Conservation (phyloP, 2,888 invertebrate genomes). For the Macrostomum cliftonense region DNA sequence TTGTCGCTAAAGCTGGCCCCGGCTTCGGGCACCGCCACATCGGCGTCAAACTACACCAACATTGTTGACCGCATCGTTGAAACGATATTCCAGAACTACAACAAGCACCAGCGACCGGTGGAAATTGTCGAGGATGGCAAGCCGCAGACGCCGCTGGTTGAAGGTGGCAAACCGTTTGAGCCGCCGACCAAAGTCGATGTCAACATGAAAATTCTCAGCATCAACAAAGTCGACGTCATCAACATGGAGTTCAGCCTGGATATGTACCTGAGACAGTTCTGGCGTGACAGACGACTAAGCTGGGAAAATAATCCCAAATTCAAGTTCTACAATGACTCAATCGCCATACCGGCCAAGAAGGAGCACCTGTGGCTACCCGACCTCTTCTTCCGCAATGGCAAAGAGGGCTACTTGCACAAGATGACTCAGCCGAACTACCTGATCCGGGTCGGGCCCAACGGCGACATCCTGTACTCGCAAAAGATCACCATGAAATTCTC, state of each 20-base stretch:
- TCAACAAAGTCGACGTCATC: slow-evolving; percentile 12
- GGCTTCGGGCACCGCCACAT: slow-evolving; percentile 1
- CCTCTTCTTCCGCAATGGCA: slow-evolving; percentile 11
- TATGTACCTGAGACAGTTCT: slow-evolving; percentile 10
- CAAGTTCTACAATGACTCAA: slow-evolving; percentile 1
- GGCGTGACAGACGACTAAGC: slow-evolving; percentile 7
- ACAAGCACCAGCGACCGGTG: slow-evolving; percentile 8
- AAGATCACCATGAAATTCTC: slow-evolving; percentile 12
- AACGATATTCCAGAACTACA: slow-evolving; percentile 5
- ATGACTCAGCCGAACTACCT: slow-evolving; percentile 12
- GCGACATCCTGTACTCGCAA: slow-evolving; percentile 10
- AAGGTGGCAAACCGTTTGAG: neutral
- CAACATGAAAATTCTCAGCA: slow-evolving; percentile 10
- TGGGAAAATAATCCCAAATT: slow-evolving; percentile 6
- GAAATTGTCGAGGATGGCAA: neutral
- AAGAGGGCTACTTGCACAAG: slow-evolving; percentile 10
- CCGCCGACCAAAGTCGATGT: slow-evolving; percentile 8
- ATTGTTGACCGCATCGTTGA: neutral
- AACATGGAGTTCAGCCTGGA: slow-evolving; percentile 12
- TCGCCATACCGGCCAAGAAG: slow-evolving; percentile 4
- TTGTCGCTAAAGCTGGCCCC: neutral
- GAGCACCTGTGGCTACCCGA: slow-evolving; percentile 10
- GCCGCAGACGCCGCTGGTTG: too few species aligned
- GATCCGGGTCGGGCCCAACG: slow-evolving; percentile 6
- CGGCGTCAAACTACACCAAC: too few species aligned